Evolutionary conservation across 2,797 vertebrate species (phyloP).

Genomic region (Chloroceryle inda): DNA sequence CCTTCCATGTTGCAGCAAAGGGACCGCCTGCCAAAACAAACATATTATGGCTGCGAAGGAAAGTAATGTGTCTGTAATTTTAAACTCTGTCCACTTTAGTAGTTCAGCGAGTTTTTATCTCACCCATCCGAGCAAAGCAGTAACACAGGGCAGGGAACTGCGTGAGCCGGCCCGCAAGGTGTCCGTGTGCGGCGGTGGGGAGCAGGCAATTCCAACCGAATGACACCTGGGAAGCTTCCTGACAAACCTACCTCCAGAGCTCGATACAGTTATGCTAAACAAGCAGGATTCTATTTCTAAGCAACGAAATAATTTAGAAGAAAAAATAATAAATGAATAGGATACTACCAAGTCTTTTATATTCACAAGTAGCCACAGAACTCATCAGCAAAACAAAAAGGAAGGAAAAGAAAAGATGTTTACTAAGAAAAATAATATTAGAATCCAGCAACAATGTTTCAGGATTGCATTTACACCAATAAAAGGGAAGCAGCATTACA

Average conservation of each 20-base stretch:
- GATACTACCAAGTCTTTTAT: background rate
- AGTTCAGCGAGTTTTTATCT: constrained; percentile 65
- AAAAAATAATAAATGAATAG: background rate
- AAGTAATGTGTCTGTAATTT: constrained; percentile 71
- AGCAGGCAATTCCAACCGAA: background rate
- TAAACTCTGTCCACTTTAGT: constrained; percentile 71
- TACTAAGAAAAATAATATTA: background rate
- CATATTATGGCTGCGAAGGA: constrained; percentile 69
- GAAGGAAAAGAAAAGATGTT: background rate
- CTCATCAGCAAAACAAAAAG: background rate
- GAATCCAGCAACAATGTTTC: background rate
- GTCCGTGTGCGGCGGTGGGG: background rate
- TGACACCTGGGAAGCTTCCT: background rate
- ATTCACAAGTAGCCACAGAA: background rate
- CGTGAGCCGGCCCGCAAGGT: fast-evolving
- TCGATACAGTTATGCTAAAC: background rate
- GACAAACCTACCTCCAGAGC: background rate
- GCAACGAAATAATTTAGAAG: background rate
- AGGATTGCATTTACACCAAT: background rate
- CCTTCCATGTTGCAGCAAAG: constrained; percentile 27
- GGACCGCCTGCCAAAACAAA: constrained; percentile 59
- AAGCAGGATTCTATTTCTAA: background rate
- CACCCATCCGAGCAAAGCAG: constrained; percentile 17
- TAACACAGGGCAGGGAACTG: background rate
- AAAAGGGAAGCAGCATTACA: background rate